These are phyloP conservation scores for Conops quadrifasciatus DNA, from an alignment of 2,888 invertebrate genomes.

Conservation along the genomic window DNA sequence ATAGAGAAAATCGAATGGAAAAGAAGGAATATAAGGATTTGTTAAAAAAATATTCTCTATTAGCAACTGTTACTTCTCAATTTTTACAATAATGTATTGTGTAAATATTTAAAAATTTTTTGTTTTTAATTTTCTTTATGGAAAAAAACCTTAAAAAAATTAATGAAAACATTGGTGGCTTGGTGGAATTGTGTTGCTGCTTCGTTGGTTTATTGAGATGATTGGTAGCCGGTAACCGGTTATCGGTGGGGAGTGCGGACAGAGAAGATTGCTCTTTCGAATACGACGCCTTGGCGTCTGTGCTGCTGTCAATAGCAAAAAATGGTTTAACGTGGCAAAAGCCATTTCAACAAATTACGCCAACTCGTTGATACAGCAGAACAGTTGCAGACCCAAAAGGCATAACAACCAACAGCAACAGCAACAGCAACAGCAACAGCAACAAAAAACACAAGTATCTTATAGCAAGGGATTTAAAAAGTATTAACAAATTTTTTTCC, in stretches of 20 bases:
- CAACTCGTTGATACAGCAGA: not conserved
- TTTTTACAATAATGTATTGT: too few species aligned
- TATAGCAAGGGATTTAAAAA: not conserved
- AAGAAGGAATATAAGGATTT: too few species aligned
- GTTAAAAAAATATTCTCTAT: too few species aligned
- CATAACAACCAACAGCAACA: not conserved
- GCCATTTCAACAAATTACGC: conserved; percentile 12
- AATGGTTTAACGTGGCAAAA: not conserved
- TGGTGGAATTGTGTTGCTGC: not conserved
- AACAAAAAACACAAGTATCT: not conserved
- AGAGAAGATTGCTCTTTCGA: not conserved
- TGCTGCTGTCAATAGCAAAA: not conserved
- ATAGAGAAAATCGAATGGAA: too few species aligned
- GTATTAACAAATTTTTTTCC: not conserved
- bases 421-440: not conserved
- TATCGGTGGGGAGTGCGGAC: not conserved
- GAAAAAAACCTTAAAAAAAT: too few species aligned
- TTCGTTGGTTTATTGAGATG: not conserved
- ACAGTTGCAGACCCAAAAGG: not conserved
- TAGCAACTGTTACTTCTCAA: too few species aligned
- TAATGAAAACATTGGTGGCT: not conserved
- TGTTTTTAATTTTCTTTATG: too few species aligned
- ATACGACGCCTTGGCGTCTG: not conserved
- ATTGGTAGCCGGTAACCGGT: not conserved
- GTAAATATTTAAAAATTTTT: too few species aligned